A percentile compares a stretch with the other conserved stretches of the same genome.
Evolutionary conservation across 53 echinoderm and acorn worm species (phyloP).

Genomic region (Glandiceps talaboti): DNA sequence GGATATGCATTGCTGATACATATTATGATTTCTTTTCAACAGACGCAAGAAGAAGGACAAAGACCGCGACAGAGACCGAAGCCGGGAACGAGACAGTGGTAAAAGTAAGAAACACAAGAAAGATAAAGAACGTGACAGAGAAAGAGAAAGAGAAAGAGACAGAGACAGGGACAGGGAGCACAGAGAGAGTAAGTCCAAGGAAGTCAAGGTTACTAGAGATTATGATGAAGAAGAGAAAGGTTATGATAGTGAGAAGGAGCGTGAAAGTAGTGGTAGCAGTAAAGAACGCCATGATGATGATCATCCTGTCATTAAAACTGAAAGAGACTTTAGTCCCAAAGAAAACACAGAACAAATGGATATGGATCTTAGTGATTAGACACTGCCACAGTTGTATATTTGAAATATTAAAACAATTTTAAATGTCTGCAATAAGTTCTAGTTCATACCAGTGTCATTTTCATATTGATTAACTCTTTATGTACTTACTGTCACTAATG

Average conservation of each 20-base stretch:
- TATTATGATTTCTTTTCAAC: not conserved
- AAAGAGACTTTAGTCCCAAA: slow-evolving; percentile 16
- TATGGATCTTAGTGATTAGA: not conserved
- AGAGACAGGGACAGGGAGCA: not conserved
- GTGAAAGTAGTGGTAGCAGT: slow-evolving; percentile 19
- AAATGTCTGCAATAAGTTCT: too few relatives aligned
- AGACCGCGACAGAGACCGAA: slow-evolving; percentile 34
- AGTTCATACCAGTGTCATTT: too few relatives aligned
- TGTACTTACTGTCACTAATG: too few relatives aligned
- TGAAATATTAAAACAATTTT: too few relatives aligned
- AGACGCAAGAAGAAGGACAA: slow-evolving; percentile 86
- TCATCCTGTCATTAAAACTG: slow-evolving; percentile 29
- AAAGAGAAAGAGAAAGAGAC: slow-evolving; percentile 26
- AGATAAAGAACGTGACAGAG: slow-evolving; percentile 53
- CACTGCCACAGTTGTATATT: too few relatives aligned
- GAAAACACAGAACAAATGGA: not conserved
- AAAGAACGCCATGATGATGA: slow-evolving; percentile 25
- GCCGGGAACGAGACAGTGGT: slow-evolving; percentile 32
- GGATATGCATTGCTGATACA: too few relatives aligned
- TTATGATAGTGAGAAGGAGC: slow-evolving; percentile 62
- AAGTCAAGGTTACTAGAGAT: slow-evolving; percentile 70
- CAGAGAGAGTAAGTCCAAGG: not conserved
- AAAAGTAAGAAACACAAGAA: slow-evolving; percentile 50
- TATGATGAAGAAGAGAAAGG: slow-evolving; percentile 99
- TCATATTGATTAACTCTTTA: too few relatives aligned